phyloP scores from a whole-genome alignment of 2,888 invertebrate species.

The Mimumesa dahlbomi region DNA sequence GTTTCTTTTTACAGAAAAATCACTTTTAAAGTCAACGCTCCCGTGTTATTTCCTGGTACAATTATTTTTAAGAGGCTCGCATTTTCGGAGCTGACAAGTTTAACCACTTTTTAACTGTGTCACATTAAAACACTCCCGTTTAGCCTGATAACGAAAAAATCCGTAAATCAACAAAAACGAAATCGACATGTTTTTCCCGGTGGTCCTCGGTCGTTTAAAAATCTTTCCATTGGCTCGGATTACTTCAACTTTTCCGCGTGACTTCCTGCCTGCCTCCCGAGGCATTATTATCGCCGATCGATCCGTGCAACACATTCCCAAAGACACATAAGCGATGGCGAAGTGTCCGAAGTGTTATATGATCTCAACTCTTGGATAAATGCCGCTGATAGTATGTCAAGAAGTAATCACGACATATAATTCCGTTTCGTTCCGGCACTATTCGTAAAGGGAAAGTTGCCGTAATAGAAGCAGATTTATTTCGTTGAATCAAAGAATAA shows the following conservation, averaged over 20 bases:
- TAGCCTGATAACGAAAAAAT: too few species aligned
- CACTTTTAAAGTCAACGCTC: too few species aligned
- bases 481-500: slow-evolving; percentile 27
- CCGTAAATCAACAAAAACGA: too few species aligned
- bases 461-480: slow-evolving; percentile 44
- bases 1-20: too few species aligned
- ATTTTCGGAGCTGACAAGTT: too few species aligned
- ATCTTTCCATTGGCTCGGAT: not conserved
- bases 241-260: too few species aligned
- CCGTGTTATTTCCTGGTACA: too few species aligned
- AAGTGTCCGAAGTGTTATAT: slow-evolving; percentile 10
- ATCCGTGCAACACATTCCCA: slow-evolving; percentile 3
- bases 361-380: slow-evolving; percentile 41
- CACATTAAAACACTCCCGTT: too few species aligned
- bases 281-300: not conserved
- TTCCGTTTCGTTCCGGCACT: slow-evolving; percentile 47
- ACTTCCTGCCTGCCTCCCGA: too few species aligned
- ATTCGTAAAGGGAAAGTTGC: slow-evolving; percentile 45
- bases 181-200: not conserved
- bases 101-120: too few species aligned
- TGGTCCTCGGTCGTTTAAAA: not conserved
- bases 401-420: slow-evolving; percentile 37
- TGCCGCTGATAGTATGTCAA: not conserved
- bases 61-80: too few species aligned
- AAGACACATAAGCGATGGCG: slow-evolving; percentile 10